Evolutionary conservation across 2,797 vertebrate genomes (phyloP).

Genomic region (Sebastolobus alascanus): DNA sequence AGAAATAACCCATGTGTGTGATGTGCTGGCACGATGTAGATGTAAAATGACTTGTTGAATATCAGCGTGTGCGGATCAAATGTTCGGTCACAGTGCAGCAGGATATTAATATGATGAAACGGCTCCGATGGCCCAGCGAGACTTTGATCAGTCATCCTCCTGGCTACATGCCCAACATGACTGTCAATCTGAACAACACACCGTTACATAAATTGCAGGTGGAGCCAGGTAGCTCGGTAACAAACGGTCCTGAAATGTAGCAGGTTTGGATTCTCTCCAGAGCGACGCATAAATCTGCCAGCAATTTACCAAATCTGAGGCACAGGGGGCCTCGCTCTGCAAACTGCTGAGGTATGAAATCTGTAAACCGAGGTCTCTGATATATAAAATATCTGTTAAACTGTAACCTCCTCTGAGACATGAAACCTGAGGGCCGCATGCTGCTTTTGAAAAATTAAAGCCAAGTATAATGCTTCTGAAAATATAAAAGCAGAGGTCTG

Average conservation of each 20-base stretch:
- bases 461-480: no score
- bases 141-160: slow-evolving; percentile 46
- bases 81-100: slow-evolving; percentile 27
- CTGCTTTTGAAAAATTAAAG: no score
- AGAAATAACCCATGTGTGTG: slow-evolving; percentile 36
- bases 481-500: background rate
- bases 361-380: background rate
- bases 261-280: slow-evolving; percentile 23
- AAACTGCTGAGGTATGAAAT: slow-evolving; percentile 6
- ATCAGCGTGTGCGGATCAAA: slow-evolving; percentile 44
- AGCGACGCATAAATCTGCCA: background rate
- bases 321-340: background rate
- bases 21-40: slow-evolving; percentile 39
- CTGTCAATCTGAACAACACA: slow-evolving; percentile 34
- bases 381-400: background rate
- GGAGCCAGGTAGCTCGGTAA: slow-evolving; percentile 12
- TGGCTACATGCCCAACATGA: slow-evolving; percentile 33
- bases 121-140: background rate
- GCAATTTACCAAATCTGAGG: slow-evolving; percentile 20
- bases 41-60: slow-evolving; percentile 67
- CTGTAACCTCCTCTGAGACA: background rate
- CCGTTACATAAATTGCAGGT: slow-evolving; percentile 12
- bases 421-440: background rate
- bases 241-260: slow-evolving; percentile 13
- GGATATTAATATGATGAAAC: slow-evolving; percentile 52